phyloP scores from a whole-genome alignment of 1,140 invertebrate genomes.

The Sarcophaga peregrina region DNA sequence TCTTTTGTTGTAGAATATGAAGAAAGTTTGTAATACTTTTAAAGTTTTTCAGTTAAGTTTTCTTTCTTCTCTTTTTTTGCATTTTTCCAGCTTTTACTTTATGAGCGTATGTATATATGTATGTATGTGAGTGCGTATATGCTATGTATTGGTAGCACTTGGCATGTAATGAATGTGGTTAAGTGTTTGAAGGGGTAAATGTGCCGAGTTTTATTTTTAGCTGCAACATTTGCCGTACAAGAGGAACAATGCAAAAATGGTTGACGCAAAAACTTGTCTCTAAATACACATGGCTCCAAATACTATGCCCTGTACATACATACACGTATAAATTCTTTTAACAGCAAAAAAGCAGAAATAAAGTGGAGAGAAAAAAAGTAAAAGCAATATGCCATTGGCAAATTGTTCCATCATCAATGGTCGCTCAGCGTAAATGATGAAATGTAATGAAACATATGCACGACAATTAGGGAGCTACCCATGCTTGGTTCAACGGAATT shows the following conservation, averaged over 20 bases:
- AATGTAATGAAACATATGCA: slow-evolving; percentile 6
- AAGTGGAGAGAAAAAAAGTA: background rate
- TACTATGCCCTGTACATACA: background rate
- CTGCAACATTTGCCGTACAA: background rate
- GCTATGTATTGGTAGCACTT: background rate
- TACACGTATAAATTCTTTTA: background rate
- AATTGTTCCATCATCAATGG: slow-evolving; percentile 24
- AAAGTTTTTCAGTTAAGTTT: slow-evolving; percentile 1
- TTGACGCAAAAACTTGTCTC: background rate
- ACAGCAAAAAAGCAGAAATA: background rate
- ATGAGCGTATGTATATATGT: background rate
- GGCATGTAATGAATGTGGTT: background rate
- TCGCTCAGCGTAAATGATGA: slow-evolving; percentile 26
- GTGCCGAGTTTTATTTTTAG: background rate
- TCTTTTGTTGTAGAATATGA: background rate
- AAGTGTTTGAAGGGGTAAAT: slow-evolving; percentile 7
- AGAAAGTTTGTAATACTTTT: slow-evolving; percentile 16
- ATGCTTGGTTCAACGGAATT: no score
- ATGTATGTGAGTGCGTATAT: background rate
- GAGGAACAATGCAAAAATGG: background rate
- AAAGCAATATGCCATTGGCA: slow-evolving; percentile 20
- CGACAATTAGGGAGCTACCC: background rate
- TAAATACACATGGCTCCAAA: background rate
- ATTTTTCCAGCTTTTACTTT: background rate
- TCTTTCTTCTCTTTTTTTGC: background rate